Conservation (phyloP, 1,140 invertebrate genomes). For the Drosophila melanica region DNA sequence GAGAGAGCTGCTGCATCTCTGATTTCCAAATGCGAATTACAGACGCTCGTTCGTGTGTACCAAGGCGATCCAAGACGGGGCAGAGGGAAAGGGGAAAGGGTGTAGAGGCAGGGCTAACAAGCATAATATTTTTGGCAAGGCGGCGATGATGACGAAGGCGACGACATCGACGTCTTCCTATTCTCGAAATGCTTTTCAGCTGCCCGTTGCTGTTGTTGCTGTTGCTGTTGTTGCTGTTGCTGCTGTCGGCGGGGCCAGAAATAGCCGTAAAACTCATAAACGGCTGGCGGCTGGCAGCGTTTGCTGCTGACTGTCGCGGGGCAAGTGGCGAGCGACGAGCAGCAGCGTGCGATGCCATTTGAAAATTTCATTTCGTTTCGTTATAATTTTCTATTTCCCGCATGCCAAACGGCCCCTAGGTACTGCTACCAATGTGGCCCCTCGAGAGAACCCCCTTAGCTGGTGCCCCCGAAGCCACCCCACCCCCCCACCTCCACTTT, state of each 20-base stretch:
- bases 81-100: not conserved
- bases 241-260: conserved; percentile 73
- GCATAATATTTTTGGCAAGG: conserved; percentile 62
- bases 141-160: conserved; percentile 38
- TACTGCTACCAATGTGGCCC: conserved; percentile 36
- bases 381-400: conserved; percentile 81
- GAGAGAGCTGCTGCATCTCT: conserved; percentile 17
- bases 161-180: conserved; percentile 66
- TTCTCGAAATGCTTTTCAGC: conserved; percentile 70
- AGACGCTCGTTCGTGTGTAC: conserved; percentile 19
- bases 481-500: not conserved
- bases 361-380: conserved; percentile 78
- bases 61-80: not conserved
- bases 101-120: conserved; percentile 52
- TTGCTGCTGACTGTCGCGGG: conserved; percentile 23
- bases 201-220: conserved; percentile 44
- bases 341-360: conserved; percentile 70
- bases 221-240: conserved; percentile 36
- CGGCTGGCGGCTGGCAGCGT: conserved; percentile 43
- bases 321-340: conserved; percentile 42
- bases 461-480: conserved; percentile 17
- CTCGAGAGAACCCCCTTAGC: conserved; percentile 5
- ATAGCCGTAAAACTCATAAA: conserved; percentile 82
- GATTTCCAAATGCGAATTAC: conserved; percentile 73
- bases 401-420: conserved; percentile 75